Percentiles rank a stretch among this genome's conserved stretches.
Evolutionary conservation across 1,140 invertebrate genomes (phyloP).

Genomic region (Lutraria rhynchaena): DNA sequence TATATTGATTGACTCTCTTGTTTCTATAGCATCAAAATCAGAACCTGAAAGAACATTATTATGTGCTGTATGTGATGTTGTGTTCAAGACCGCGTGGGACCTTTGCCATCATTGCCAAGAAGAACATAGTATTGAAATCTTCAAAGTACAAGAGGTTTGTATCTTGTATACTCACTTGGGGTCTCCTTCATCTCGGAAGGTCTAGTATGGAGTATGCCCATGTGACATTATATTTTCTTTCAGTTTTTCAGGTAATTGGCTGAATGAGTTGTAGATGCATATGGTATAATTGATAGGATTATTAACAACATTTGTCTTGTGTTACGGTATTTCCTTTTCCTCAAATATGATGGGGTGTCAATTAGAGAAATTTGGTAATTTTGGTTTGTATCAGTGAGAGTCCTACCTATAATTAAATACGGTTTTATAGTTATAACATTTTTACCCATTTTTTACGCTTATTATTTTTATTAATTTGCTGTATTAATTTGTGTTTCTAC

Average conservation of each 20-base stretch:
- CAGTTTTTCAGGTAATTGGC: no score
- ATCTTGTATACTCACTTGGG: no score
- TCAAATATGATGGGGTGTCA: background rate
- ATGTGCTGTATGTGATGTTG: conserved; percentile 69
- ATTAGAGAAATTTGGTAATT: background rate
- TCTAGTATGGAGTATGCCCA: no score
- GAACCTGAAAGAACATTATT: conserved; percentile 50
- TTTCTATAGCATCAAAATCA: background rate
- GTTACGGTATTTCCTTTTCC: no score
- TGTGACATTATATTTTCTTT: no score
- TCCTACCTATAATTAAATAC: background rate
- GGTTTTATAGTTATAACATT: background rate
- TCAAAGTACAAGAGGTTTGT: conserved; percentile 57
- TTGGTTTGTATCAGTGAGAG: background rate
- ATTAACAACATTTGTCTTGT: no score
- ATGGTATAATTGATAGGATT: no score
- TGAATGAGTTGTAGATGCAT: no score
- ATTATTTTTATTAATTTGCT: background rate
- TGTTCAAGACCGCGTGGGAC: conserved; percentile 67
- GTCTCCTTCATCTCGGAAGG: no score
- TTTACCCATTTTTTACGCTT: background rate
- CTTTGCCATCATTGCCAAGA: conserved; percentile 70
- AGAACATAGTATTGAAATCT: conserved; percentile 70
- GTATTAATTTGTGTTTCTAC: background rate
- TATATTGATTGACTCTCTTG: no score